These are phyloP conservation scores for Drosophila trichaetosa DNA, from an alignment of 2,888 invertebrate genomes.

Conservation along the genomic window DNA sequence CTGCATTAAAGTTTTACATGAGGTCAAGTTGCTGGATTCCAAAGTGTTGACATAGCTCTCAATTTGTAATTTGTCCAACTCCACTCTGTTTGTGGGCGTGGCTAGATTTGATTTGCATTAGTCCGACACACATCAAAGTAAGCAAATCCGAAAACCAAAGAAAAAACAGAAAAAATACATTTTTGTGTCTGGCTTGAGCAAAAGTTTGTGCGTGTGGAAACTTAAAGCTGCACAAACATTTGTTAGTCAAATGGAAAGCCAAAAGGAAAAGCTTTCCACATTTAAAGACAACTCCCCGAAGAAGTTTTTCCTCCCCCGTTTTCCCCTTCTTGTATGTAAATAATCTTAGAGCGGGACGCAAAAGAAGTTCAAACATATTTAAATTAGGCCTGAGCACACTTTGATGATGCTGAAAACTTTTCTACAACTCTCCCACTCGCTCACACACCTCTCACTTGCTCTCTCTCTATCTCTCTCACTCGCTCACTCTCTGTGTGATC, in stretches of 20 bases:
- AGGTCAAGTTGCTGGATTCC: conserved; percentile 48
- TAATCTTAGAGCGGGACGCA: conserved; percentile 49
- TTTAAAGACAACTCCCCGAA: conserved; percentile 31
- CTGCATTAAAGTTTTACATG: conserved; percentile 62
- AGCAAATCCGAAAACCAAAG: conserved; percentile 15
- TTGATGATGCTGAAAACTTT: conserved; percentile 71
- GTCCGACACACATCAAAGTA: conserved; percentile 55
- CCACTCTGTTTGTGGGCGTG: conserved; percentile 15
- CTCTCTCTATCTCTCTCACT: conserved; percentile 1
- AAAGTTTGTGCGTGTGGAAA: conserved; percentile 30
- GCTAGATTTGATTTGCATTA: conserved; percentile 67
- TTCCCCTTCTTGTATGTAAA: conserved; percentile 51
- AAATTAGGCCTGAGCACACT: conserved; percentile 74
- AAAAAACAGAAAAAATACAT: conserved; percentile 6
- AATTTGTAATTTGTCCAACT: conserved; percentile 69
- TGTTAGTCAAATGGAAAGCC: conserved; percentile 13
- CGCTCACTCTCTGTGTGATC: not conserved
- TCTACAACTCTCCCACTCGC: conserved; percentile 23
- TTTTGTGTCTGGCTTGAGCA: conserved; percentile 34
- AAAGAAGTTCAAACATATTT: conserved; percentile 73
- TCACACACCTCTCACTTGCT: not conserved
- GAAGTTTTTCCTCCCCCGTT: conserved; percentile 39
- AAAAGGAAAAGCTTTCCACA: conserved; percentile 33
- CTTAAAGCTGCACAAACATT: conserved; percentile 62
- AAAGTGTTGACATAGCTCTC: conserved; percentile 62